Conservation (phyloP, 2,888 invertebrate species). For the Alentia gelatinosa region DNA sequence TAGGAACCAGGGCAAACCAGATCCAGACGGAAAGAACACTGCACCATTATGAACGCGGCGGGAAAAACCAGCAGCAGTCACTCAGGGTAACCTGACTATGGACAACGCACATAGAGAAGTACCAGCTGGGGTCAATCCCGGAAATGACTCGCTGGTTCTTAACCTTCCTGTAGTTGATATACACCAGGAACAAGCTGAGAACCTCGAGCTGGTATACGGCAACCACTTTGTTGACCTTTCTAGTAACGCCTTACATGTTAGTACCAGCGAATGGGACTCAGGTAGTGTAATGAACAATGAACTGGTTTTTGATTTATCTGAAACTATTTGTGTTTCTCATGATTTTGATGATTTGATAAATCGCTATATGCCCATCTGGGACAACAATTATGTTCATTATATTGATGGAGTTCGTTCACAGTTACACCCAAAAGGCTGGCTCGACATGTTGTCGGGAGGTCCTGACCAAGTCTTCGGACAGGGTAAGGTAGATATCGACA, state of each 20-base stretch:
- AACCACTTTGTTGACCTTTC: no score
- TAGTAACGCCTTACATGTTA: no score
- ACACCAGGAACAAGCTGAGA: no score
- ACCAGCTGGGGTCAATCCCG: no score
- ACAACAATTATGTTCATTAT: background rate
- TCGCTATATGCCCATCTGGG: background rate
- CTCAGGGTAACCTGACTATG: no score
- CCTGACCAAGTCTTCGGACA: background rate
- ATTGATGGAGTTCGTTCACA: background rate
- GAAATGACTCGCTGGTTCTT: no score
- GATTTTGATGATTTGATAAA: background rate
- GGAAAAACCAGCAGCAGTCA: background rate
- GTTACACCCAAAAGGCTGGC: background rate
- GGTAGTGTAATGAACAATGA: background rate
- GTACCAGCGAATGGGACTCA: background rate
- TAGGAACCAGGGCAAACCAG: background rate
- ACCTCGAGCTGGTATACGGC: no score
- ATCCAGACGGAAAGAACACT: background rate
- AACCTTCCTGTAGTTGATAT: no score
- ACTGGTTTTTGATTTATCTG: background rate
- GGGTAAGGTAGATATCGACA: background rate
- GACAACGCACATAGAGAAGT: no score
- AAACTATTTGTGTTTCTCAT: background rate
- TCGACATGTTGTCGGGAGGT: background rate
- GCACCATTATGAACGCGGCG: background rate